A percentile compares a stretch with the other conserved stretches of the same genome.
Conservation (phyloP, 92 coral and sea anemone species). For the Phenganax marumi region DNA sequence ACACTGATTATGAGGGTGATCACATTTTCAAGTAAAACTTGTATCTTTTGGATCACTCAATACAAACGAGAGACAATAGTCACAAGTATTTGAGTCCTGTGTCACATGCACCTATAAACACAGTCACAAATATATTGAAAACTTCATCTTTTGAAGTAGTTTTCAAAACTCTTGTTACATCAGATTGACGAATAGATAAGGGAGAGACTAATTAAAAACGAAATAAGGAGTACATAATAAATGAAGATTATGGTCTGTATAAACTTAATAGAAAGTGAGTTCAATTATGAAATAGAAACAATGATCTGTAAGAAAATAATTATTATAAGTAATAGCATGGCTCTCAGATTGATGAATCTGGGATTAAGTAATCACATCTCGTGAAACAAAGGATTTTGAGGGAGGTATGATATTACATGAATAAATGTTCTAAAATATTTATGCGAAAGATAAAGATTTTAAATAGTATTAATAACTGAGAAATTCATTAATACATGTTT, state of each 20-base stretch:
- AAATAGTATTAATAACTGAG: background rate
- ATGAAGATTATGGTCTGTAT: no score
- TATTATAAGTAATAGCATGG: no score
- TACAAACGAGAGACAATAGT: background rate
- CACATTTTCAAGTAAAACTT: conserved; percentile 39
- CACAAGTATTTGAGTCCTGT: background rate
- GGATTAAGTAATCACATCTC: no score
- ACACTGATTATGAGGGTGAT: conserved; percentile 49
- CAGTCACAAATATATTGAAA: background rate
- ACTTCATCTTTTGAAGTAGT: background rate
- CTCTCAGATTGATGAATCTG: no score
- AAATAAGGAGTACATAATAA: no score
- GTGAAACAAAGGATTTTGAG: no score
- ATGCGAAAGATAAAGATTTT: no score
- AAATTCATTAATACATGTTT: background rate
- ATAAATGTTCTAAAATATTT: no score
- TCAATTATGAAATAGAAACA: no score
- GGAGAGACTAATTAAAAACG: background rate
- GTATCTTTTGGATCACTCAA: conserved; percentile 32
- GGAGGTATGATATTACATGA: no score
- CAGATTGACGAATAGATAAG: background rate
- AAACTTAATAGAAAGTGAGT: no score
- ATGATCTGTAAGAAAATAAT: no score
- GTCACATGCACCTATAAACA: background rate
- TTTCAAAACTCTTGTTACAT: background rate